Base-by-base conservation (phyloP, 2,888 invertebrate species). In the Drosophila paranaensis region DNA sequence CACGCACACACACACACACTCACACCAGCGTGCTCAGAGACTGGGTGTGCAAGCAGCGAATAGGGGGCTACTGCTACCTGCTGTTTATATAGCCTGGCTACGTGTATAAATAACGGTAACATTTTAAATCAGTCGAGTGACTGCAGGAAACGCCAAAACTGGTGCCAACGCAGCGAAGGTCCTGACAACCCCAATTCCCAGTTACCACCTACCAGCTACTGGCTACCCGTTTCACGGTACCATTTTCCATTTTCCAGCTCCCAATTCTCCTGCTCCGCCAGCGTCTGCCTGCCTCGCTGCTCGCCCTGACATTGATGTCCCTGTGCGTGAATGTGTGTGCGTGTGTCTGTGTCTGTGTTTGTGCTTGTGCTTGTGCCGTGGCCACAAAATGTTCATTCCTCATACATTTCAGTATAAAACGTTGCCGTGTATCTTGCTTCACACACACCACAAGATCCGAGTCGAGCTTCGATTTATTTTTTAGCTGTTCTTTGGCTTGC, bases 51-150 rank as follows among this genome's bases (percentile, higher is more conserved):
- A 13, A 37, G 46, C 43, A 55, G 55, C 64, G 60, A 53, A 55
- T 27, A 25, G 35, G 45, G 27, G 25, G 61, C 61, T 60, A 54
- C 57, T 62, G 50, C 33, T 35, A 50, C 73, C 74, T 63, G 77
- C 82, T 87, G 87, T 83, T 84, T 87, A 79, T 86, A 74, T 81
- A 84, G 84, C 81, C 56, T 25, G 69, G 77, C 73, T 83, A 83
- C 84, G 84, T 87, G 85, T 88, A 88, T 87, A 87, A 86, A 85
- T 85, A 85, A 85, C 79, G 88, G 85, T 82, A 85, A 87, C 85
- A 86, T 85, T 86, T 86, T 88, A 86, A 88, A 88, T 88, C 85
- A 86, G 85, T 88, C 88, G 70, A 82, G 77, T 85, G 85, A 85
- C 79, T 86, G 88, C 88, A 88, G 82, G 84, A 79, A 85, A 79